Base-by-base conservation (phyloP, 2,888 invertebrate species). In the Ypsolopha scabrella region DNA sequence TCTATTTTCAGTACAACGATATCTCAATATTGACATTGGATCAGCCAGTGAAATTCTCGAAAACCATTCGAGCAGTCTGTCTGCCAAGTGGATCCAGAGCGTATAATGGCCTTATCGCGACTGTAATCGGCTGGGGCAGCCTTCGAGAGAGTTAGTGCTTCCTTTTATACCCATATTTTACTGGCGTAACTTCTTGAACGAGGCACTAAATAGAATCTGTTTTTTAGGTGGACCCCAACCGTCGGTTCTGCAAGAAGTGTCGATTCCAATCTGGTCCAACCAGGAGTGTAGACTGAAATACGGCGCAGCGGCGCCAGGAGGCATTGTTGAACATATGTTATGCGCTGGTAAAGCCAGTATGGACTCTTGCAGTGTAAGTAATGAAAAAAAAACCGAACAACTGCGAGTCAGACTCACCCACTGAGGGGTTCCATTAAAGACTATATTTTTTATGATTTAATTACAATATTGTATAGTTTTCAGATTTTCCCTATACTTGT, bases 41-140 rank as follows among this genome's bases (percentile, higher is more conserved):
- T 63, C 90, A 91, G 58, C 93, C 94, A 0, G 92, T 95, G 3
- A 76, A 88, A 41, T 95, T 92, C 69, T 89, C 89, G 2, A 90
- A 89, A 62, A 89, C 90, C 60, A 90, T 95, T 54, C 89, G 92
- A 54, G 93, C 95, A 0, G 90, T 96, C 53, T 96, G 96, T 64
- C 72, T 96, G 59, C 94, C 95, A 7, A 64, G 72, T 9, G 88
- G 89, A 10, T 75, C 87, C 7, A 79, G 87, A 48, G 88, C 88
- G 1, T 94, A 92, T 66, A 86, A 89, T 38, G 94, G 94, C 1
- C 88, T 89, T 57, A 87, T 89, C 9, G 95, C 91, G 1, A 95
- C 94, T 0, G 95, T 96, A 4, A 93, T 94, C 53, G 96, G 96
- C 43, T 96, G 96, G 96, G 96, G 95, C 47, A 94, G 94, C 64